These are phyloP conservation scores for Halcyon senegalensis DNA, from an alignment of 2,113 vertebrate genomes.

Conservation along the genomic window DNA sequence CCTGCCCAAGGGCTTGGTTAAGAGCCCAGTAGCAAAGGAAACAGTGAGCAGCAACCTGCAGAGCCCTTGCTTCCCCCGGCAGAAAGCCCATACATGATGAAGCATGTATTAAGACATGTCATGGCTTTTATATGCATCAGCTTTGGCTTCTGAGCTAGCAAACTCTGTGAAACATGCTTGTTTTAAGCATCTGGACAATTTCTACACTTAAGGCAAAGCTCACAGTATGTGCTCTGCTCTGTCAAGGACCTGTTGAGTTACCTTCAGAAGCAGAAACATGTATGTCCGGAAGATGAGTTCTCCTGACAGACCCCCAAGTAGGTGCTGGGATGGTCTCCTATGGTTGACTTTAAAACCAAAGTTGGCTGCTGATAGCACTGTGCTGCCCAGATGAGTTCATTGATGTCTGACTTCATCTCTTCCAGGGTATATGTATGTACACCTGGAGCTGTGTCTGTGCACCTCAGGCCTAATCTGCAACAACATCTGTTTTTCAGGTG, in stretches of 20 bases:
- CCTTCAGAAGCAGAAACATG: background rate
- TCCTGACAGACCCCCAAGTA: background rate
- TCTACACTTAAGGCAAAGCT: background rate
- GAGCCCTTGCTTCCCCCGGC: background rate
- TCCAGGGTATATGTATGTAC: fast-evolving
- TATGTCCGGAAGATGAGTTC: background rate
- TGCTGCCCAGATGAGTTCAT: background rate
- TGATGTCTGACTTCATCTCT: background rate
- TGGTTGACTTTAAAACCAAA: background rate
- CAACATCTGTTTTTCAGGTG: background rate
- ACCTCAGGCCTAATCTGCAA: background rate
- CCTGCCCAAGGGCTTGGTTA: background rate
- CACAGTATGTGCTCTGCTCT: background rate
- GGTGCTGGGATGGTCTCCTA: background rate
- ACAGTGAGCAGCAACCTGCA: background rate
- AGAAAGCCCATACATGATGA: background rate
- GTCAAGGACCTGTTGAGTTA: background rate
- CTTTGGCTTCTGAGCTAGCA: background rate
- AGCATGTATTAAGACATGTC: background rate
- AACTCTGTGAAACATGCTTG: background rate
- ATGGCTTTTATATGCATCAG: background rate
- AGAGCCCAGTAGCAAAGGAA: background rate
- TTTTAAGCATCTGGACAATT: background rate
- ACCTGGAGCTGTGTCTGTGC: too few species aligned
- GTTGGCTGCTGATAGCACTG: background rate